phyloP scores from a whole-genome alignment of 1,140 invertebrate genomes.

The Steinernema feltiae region DNA sequence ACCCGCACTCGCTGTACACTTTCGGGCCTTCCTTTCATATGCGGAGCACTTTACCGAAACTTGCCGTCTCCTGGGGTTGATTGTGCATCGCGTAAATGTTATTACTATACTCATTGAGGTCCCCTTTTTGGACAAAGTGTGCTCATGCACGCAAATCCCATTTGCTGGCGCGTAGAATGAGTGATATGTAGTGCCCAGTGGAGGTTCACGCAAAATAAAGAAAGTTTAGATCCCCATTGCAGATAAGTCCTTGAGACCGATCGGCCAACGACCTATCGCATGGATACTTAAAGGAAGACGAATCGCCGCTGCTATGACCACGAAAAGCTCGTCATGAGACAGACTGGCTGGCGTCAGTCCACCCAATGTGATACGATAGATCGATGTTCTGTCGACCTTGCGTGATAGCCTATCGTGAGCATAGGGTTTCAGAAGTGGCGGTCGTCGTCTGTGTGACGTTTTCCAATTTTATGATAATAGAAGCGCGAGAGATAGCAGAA shows the following conservation, averaged over 20 bases:
- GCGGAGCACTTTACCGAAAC: not conserved
- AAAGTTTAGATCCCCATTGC: not conserved
- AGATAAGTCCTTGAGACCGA: not conserved
- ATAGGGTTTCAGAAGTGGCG: not conserved
- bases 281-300: not conserved
- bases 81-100: not conserved
- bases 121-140: not conserved
- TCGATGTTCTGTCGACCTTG: not conserved
- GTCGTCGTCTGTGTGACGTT: not conserved
- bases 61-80: not conserved
- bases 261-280: not conserved
- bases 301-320: slow-evolving; percentile 1
- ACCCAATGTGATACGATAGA: not conserved
- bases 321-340: not conserved
- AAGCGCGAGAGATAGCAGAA: not conserved
- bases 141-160: slow-evolving; percentile 8
- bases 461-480: not conserved
- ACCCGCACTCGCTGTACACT: not conserved
- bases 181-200: not conserved
- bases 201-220: not conserved
- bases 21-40: not conserved
- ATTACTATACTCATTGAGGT: not conserved
- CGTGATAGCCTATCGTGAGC: not conserved
- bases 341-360: too few relatives aligned
- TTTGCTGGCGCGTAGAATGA: not conserved